Conservation (phyloP, 2,797 vertebrate genomes). For the Brachyalestes nurse region DNA sequence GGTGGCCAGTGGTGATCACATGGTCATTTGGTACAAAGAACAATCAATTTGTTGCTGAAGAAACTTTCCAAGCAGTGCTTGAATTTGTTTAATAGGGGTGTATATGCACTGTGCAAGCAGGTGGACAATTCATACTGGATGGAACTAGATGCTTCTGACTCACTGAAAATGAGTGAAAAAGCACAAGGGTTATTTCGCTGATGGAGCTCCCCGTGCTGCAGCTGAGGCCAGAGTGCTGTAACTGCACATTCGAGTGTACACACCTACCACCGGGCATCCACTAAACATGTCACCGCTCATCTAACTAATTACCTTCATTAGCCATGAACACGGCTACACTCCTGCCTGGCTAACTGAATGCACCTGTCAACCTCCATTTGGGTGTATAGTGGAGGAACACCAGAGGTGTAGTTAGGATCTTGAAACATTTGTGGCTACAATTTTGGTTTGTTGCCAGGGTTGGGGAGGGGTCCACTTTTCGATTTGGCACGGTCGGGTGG, state of each 20-base stretch:
- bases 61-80: conserved; percentile 23
- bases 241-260: conserved; percentile 46
- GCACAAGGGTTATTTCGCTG: conserved; percentile 44
- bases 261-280: conserved; percentile 45
- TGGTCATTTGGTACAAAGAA: conserved; percentile 21
- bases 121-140: conserved; percentile 36
- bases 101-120: conserved; percentile 32
- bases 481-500: neutral
- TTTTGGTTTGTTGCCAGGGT: no score
- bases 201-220: conserved; percentile 32
- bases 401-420: neutral
- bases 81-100: conserved; percentile 25
- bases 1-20: neutral
- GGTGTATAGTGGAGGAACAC: conserved; percentile 44
- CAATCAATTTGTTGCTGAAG: conserved; percentile 29
- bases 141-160: conserved; percentile 46
- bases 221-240: conserved; percentile 39
- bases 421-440: no score
- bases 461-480: no score
- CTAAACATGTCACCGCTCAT: conserved; percentile 60
- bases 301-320: conserved; percentile 67
- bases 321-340: conserved; percentile 45
- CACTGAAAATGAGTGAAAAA: conserved; percentile 55
- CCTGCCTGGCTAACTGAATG: conserved; percentile 47
- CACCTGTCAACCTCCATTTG: conserved; percentile 62